Conservation (phyloP, 2,797 vertebrate species). For the Cossypha heuglini region DNA sequence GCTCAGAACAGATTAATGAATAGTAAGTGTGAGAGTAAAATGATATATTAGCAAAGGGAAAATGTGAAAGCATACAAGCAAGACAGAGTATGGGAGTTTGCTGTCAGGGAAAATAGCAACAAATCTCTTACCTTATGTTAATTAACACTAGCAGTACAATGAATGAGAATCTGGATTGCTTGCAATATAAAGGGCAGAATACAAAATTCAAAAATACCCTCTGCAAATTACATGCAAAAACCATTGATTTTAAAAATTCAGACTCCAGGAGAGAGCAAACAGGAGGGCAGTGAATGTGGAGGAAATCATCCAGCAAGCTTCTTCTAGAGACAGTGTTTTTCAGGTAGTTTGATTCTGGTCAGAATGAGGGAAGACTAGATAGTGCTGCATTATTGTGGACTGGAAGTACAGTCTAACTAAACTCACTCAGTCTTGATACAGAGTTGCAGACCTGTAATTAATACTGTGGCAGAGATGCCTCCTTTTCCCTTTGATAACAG, state of each 20-base stretch:
- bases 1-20: conserved; percentile 29
- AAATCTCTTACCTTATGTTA: not conserved
- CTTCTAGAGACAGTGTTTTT: not conserved
- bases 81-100: not conserved
- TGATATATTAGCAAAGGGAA: not conserved
- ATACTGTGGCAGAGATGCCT: not conserved
- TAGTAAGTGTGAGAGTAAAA: conserved; percentile 16
- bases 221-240: not conserved
- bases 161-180: not conserved
- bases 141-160: not conserved
- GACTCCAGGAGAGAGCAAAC: not conserved
- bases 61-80: not conserved
- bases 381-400: not conserved
- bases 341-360: not conserved
- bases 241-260: not conserved
- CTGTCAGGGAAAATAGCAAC: not conserved
- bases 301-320: not conserved
- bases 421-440: not conserved
- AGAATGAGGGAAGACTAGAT: not conserved
- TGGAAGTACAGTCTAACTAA: not conserved
- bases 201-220: not conserved
- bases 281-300: not conserved
- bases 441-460: not conserved
- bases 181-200: not conserved
- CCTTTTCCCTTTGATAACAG: not conserved